Evolutionary conservation across 2,797 vertebrate genomes (phyloP), one percentile per base, ranked within the genome.

Genomic region (Lepus townsendii): DNA sequence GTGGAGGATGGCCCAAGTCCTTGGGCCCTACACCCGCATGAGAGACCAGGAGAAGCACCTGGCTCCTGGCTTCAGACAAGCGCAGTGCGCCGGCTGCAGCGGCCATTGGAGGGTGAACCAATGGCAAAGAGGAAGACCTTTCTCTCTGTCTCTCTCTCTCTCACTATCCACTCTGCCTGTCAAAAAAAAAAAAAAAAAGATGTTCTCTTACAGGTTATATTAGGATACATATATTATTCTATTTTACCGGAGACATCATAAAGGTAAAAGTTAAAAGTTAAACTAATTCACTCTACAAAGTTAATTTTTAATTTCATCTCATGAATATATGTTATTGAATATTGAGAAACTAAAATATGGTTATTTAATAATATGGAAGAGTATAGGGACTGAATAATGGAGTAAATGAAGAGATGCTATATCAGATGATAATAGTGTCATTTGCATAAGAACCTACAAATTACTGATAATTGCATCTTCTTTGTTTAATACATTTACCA

Each of bases 231-330:
- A 69, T 50, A 77, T 68, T 68, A 47, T 24, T 8, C 80, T 90
- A 32, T 30, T 63, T 32, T 57, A 80, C 13, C 14, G 7, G 30
- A 92, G 88, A 63, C 12, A 69, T 69, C 72, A 57, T 42, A 77
- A 50, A 68, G 54, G 20, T 57, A 57, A 60, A 65, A 66, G 7
- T 60, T 92, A 88, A 88, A 92, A 85, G 2, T 88, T 32, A 32
- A 92, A 72, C 47, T 88, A 3, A 17, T 88, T 80, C 92, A 35
- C 87, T 50, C 50, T 66, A 5, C 2, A 91, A 87, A 35, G 69
- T 85, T 96, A 90, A 95, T 92, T 96, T 92, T 93, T 94, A 82
- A 92, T 90, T 88, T 12, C 1, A 65, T 57, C 35, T 82, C 78
- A 73, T 69, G 82, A 82, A 93, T 75, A 69, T 84, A 88, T 73